Percentiles rank a stretch among this genome's conserved stretches.
Evolutionary conservation across 2,113 vertebrate genomes (phyloP).

Genomic region (Engystomops pustulosus): DNA sequence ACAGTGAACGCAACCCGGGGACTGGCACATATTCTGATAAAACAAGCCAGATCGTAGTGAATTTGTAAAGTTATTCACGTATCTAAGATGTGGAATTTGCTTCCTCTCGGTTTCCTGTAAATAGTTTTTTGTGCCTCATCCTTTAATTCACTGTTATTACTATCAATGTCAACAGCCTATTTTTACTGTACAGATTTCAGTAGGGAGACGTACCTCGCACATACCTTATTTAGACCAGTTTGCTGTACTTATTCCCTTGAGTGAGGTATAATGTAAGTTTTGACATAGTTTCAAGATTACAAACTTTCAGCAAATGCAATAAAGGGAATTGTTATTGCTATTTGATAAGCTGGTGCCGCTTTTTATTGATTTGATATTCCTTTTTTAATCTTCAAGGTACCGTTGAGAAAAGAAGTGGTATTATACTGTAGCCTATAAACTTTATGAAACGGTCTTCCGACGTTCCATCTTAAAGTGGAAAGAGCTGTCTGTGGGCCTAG

Average conservation of each 20-base stretch:
- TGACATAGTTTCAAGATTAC: slow-evolving; percentile 25
- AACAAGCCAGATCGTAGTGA: neutral
- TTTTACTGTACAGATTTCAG: neutral
- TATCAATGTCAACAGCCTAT: neutral
- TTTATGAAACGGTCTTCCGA: slow-evolving; percentile 45
- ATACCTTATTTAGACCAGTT: neutral
- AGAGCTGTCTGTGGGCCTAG: slow-evolving; percentile 24
- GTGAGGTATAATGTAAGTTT: neutral
- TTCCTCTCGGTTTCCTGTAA: neutral
- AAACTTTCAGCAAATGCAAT: slow-evolving; percentile 19
- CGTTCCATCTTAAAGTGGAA: slow-evolving; percentile 21
- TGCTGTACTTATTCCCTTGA: neutral
- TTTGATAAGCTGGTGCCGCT: slow-evolving; percentile 31
- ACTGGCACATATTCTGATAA: neutral
- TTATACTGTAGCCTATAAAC: slow-evolving; percentile 18
- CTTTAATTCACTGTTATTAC: no score
- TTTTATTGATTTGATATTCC: slow-evolving; percentile 34
- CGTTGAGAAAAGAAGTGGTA: slow-evolving; percentile 2
- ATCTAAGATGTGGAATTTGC: neutral
- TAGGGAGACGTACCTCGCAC: neutral
- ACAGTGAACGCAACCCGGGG: neutral
- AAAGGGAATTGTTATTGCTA: slow-evolving; percentile 41
- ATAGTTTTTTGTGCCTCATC: neutral
- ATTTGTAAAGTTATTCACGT: neutral
- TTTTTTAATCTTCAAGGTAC: slow-evolving; percentile 40